These are phyloP conservation scores for Macrosoma leucophasiata DNA, from an alignment of 2,888 invertebrate genomes.

Conservation along the genomic window DNA sequence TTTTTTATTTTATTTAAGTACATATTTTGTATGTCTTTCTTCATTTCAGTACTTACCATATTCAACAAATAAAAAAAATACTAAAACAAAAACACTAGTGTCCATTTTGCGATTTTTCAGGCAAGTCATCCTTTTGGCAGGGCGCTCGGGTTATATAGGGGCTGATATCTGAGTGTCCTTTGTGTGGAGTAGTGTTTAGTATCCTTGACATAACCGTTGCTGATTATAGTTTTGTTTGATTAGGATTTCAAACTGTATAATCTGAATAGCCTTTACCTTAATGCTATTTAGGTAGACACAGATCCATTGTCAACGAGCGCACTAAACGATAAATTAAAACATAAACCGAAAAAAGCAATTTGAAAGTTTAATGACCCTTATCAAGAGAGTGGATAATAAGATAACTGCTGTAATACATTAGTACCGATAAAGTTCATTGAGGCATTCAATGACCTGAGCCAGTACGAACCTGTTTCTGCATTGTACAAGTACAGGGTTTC, in stretches of 20 bases:
- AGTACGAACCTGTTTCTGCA: too few relatives aligned
- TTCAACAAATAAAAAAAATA: constrained; percentile 25
- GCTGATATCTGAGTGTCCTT: constrained; percentile 49
- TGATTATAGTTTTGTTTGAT: constrained; percentile 34
- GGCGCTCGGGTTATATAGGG: constrained; percentile 51
- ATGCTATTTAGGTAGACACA: constrained; percentile 63
- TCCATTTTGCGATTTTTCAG: constrained; percentile 46
- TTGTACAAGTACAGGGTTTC: too few relatives aligned
- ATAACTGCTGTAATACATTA: too few relatives aligned
- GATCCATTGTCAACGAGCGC: too few relatives aligned
- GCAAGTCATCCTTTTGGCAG: constrained; percentile 38
- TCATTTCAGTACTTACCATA: constrained; percentile 33
- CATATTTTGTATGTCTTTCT: too few relatives aligned
- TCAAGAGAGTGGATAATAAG: too few relatives aligned
- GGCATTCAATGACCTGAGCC: too few relatives aligned
- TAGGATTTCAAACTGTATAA: constrained; percentile 19
- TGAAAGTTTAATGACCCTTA: too few relatives aligned
- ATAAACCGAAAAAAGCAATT: too few relatives aligned
- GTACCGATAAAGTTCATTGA: too few relatives aligned
- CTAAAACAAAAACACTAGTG: constrained; percentile 32
- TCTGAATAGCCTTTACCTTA: constrained; percentile 56
- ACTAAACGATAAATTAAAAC: too few relatives aligned
- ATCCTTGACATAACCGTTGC: constrained; percentile 47
- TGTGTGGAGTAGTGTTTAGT: constrained; percentile 28
- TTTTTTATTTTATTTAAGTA: too few relatives aligned